Conservation (phyloP, 2,888 invertebrate genomes). For the Troides oblongomaculatus region DNA sequence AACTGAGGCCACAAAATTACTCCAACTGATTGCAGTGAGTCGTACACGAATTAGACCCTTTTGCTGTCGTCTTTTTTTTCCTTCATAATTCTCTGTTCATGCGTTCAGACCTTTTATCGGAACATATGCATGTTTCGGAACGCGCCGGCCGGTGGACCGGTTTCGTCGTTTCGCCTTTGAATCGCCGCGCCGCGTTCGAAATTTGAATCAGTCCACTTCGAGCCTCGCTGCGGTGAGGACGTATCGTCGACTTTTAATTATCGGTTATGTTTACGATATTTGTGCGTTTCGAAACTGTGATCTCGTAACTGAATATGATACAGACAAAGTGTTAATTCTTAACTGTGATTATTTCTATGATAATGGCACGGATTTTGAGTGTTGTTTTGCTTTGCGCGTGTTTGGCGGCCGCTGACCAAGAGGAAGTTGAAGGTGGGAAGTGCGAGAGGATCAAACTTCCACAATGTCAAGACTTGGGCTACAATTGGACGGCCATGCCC, state of each 20-base stretch:
- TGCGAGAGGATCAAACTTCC: conserved; percentile 90
- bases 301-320: conserved; percentile 65
- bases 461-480: conserved; percentile 89
- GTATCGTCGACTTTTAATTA: conserved; percentile 36
- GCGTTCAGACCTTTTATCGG: conserved; percentile 74
- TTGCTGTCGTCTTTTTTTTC: conserved; percentile 57
- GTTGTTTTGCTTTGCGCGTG: conserved; percentile 53
- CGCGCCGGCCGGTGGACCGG: conserved; percentile 69
- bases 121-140: conserved; percentile 72
- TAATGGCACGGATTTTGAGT: conserved; percentile 69
- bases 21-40: conserved; percentile 75
- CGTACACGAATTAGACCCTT: conserved; percentile 76
- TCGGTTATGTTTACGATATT: conserved; percentile 62
- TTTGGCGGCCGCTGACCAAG: conserved; percentile 68
- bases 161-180: conserved; percentile 70
- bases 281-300: conserved; percentile 54
- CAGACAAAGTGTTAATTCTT: conserved; percentile 35
- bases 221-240: conserved; percentile 43
- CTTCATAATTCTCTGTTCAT: conserved; percentile 75
- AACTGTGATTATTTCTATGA: conserved; percentile 44
- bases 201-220: conserved; percentile 61
- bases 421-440: conserved; percentile 75
- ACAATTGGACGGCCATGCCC: conserved; percentile 93
- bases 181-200: conserved; percentile 53
- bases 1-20: conserved; percentile 59